Evolutionary conservation across 2,113 vertebrate genomes (phyloP).

Genomic region (Python bivittatus): DNA sequence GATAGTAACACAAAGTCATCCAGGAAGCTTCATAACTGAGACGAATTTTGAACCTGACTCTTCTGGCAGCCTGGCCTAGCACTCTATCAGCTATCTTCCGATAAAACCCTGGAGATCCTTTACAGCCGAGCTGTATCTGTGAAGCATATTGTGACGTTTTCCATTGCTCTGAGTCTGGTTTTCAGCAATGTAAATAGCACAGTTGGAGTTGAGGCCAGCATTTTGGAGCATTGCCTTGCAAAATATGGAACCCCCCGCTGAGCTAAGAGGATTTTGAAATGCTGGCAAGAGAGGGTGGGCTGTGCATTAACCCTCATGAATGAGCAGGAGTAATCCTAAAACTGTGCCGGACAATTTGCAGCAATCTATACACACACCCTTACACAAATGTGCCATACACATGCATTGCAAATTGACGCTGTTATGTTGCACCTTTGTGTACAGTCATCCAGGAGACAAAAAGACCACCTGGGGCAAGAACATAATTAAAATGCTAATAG

Average conservation of each 20-base stretch:
- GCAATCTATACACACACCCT: not conserved
- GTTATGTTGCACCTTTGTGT: constrained; percentile 10
- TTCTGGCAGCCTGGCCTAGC: not conserved
- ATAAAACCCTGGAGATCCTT: not conserved
- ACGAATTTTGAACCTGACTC: not conserved
- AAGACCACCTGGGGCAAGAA: not conserved
- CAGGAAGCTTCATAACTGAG: not conserved
- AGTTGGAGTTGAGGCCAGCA: not conserved
- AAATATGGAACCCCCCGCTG: not conserved
- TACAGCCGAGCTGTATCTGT: not conserved
- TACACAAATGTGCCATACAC: not conserved
- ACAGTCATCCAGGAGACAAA: constrained; percentile 26
- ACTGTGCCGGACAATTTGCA: not conserved
- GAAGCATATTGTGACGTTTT: not conserved
- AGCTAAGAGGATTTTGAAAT: constrained; percentile 9
- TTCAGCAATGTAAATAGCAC: not conserved
- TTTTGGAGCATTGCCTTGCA: not conserved
- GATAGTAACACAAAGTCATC: not conserved
- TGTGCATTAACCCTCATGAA: not conserved
- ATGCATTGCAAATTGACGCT: constrained; percentile 1
- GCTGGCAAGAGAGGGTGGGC: not conserved
- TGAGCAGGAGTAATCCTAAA: not conserved
- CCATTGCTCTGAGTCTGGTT: not conserved
- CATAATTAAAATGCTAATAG: constrained; percentile 44
- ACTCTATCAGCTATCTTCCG: not conserved